Conservation (phyloP, 2,797 vertebrate species). For the Sebastes jordani region DNA sequence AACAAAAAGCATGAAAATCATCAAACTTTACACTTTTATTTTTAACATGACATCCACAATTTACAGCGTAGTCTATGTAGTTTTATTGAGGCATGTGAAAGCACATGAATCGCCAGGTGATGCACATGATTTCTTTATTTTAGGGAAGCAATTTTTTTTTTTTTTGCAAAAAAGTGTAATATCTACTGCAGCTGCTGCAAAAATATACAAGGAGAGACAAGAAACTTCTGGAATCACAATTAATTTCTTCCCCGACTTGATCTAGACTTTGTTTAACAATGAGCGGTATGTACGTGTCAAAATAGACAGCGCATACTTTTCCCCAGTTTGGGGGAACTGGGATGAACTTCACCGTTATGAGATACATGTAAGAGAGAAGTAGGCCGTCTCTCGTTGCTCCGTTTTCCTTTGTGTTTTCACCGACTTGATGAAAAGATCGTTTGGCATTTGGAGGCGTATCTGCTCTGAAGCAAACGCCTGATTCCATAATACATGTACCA, state of each 20-base stretch:
- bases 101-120: slow-evolving; percentile 13
- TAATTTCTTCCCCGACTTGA: slow-evolving; percentile 31
- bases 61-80: neutral
- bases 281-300: slow-evolving; percentile 30
- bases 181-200: slow-evolving; percentile 18
- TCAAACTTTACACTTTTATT: slow-evolving; percentile 7
- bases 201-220: slow-evolving; percentile 35
- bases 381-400: neutral
- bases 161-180: neutral
- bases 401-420: slow-evolving; percentile 28
- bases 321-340: slow-evolving; percentile 1
- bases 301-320: slow-evolving; percentile 21
- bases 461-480: slow-evolving; percentile 47
- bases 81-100: slow-evolving; percentile 13
- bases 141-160: neutral
- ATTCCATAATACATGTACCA: slow-evolving; percentile 50
- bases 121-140: neutral
- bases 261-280: slow-evolving; percentile 40
- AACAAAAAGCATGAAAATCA: slow-evolving; percentile 37
- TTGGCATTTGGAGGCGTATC: slow-evolving; percentile 52
- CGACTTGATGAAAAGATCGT: slow-evolving; percentile 52
- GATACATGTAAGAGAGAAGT: neutral
- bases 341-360: slow-evolving; percentile 24
- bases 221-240: slow-evolving; percentile 34
- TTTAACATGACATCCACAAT: slow-evolving; percentile 10